Evolutionary conservation across 1,140 invertebrate species (phyloP), one percentile per base, ranked within the genome.

Genomic region (Notospermus geniculatus): DNA sequence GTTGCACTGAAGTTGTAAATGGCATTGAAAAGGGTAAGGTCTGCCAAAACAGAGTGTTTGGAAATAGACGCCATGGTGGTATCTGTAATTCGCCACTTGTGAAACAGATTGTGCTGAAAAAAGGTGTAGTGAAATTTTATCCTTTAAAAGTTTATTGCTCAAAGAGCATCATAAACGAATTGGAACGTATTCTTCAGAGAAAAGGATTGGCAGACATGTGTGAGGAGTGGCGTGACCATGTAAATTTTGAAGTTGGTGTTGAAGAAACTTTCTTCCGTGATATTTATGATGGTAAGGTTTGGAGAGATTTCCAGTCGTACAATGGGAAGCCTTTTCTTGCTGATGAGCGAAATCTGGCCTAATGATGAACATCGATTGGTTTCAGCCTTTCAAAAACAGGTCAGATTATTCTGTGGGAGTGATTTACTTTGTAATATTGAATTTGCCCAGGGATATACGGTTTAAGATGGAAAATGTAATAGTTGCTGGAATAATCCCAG

Each of bases 301-400:
- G 64, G 64, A 25, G 59, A 36, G 60, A 66, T 36, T 66, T 66
- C 45, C n/a, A n/a, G n/a, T n/a, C n/a, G n/a, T n/a, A n/a, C n/a
- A n/a, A n/a, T n/a, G n/a, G n/a, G n/a, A n/a, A n/a, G n/a, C n/a
- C n/a, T n/a, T n/a, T n/a, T n/a, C n/a, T n/a, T n/a, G 15, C 41
- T 25, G 28, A 7, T 56, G 46, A 7, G 7, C 23, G 54, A 17
- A 41, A 28, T 29, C n/a, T n/a, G n/a, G n/a, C n/a, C n/a, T n/a
- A n/a, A 65, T 61, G 60, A 55, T 65, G 30, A 65, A n/a, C n/a
- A n/a, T n/a, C n/a, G n/a, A n/a, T n/a, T n/a, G n/a, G n/a, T n/a
- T n/a, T n/a, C n/a, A n/a, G n/a, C n/a, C n/a, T n/a, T n/a, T n/a
- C n/a, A n/a, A n/a, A n/a, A n/a, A n/a, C n/a, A n/a, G n/a, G n/a